Evolutionary conservation across 2,888 invertebrate species (phyloP).

Genomic region (Alcis repandata): DNA sequence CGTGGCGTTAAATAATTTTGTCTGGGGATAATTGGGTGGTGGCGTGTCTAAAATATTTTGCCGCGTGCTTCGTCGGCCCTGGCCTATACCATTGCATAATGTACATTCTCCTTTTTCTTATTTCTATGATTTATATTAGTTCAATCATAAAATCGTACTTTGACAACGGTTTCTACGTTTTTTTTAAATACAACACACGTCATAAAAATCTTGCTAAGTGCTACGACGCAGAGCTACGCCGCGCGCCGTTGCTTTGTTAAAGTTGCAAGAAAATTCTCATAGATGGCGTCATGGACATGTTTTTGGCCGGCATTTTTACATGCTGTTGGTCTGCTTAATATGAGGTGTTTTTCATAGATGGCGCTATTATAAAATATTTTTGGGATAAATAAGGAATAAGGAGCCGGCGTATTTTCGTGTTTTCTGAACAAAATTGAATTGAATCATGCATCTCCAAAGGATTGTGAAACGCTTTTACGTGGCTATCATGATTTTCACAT

Average conservation of each 20-base stretch:
- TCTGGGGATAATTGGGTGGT: too few relatives aligned
- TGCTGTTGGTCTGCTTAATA: slow-evolving; percentile 31
- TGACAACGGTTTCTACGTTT: too few relatives aligned
- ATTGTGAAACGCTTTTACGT: too few relatives aligned
- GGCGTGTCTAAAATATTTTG: too few relatives aligned
- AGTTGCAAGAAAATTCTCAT: slow-evolving; percentile 9
- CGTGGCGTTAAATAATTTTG: too few relatives aligned
- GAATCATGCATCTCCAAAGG: too few relatives aligned
- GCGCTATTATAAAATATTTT: slow-evolving; percentile 42
- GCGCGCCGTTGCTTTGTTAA: neutral
- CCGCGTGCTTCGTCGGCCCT: too few relatives aligned
- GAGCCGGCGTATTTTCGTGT: neutral
- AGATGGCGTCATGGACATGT: slow-evolving; percentile 36
- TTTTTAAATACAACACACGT: too few relatives aligned
- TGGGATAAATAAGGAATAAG: neutral
- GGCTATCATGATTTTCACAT: too few relatives aligned
- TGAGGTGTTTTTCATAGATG: slow-evolving; percentile 50
- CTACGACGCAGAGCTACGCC: slow-evolving; percentile 7
- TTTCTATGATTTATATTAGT: neutral
- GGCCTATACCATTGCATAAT: neutral
- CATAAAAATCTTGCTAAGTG: neutral
- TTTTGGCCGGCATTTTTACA: neutral
- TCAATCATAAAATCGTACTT: neutral
- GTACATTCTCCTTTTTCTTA: neutral
- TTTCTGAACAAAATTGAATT: too few relatives aligned